A percentile compares a stretch with the other conserved stretches of the same genome.
phyloP scores from a whole-genome alignment of 2,888 invertebrate species.

The Melinopterus prodromus region DNA sequence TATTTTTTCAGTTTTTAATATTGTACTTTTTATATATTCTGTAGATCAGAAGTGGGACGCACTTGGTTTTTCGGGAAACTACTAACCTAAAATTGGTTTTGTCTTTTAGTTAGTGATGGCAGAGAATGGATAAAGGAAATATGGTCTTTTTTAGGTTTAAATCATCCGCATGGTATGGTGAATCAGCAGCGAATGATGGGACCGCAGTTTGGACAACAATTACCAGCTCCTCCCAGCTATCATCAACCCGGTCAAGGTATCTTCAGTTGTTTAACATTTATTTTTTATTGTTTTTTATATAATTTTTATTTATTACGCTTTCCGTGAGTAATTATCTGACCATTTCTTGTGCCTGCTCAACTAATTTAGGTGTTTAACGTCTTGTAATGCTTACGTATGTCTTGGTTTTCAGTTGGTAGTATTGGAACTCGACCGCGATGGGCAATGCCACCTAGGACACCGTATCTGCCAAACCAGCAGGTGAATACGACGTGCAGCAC shows the following conservation, averaged over 20 bases:
- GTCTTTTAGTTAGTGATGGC: neutral
- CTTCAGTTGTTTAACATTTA: too few relatives aligned
- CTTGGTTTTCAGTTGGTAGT: conserved; percentile 21
- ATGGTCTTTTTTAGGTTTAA: conserved; percentile 42
- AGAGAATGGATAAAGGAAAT: conserved; percentile 22
- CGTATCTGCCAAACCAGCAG: conserved; percentile 52
- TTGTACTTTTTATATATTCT: neutral
- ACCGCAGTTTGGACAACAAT: conserved; percentile 50
- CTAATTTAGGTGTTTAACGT: neutral
- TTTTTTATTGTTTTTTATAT: neutral
- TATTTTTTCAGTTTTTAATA: neutral
- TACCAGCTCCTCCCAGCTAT: conserved; percentile 63
- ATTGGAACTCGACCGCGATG: conserved; percentile 66
- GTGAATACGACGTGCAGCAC: conserved; percentile 62
- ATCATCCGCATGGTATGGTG: conserved; percentile 53
- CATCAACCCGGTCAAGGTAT: conserved; percentile 47
- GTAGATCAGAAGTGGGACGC: neutral
- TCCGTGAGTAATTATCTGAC: neutral
- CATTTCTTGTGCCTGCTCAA: neutral
- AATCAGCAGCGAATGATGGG: conserved; percentile 47
- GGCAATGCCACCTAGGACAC: conserved; percentile 64
- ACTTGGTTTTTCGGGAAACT: neutral
- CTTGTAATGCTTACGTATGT: conserved; percentile 27
- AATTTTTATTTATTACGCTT: neutral
- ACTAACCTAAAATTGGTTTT: neutral